These are phyloP conservation scores for Lacerta bilineata DNA, from an alignment of 2,797 vertebrate genomes.

Conservation along the genomic window DNA sequence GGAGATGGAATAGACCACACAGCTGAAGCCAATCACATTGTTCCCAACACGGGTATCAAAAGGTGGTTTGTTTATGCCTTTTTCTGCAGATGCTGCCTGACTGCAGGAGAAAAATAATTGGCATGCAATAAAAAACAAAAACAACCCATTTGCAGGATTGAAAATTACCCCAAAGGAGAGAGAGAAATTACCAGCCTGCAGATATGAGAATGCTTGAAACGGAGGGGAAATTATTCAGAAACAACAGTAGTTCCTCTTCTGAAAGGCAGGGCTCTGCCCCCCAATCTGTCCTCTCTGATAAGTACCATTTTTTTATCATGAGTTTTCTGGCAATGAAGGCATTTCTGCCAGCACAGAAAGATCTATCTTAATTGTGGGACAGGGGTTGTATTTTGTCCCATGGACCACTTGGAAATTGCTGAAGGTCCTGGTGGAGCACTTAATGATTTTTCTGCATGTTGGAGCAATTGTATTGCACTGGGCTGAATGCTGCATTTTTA, in stretches of 20 bases:
- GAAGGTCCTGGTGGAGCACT: too few species aligned
- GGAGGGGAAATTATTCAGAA: slow-evolving; percentile 7
- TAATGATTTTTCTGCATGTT: too few species aligned
- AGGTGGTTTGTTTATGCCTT: slow-evolving; percentile 31
- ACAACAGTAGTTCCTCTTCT: neutral
- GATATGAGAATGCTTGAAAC: slow-evolving; percentile 5
- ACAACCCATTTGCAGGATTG: neutral
- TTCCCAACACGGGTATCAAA: neutral
- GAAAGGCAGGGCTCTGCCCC: neutral
- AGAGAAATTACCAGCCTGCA: slow-evolving; percentile 20
- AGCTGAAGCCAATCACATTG: slow-evolving; percentile 31
- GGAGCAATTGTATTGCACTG: too few species aligned
- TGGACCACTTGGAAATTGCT: too few species aligned
- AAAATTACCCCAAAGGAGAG: slow-evolving; percentile 27
- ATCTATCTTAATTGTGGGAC: neutral
- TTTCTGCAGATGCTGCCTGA: slow-evolving; percentile 16
- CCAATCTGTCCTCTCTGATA: neutral
- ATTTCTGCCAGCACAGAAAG: neutral
- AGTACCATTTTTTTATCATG: neutral
- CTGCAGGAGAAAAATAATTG: slow-evolving; percentile 46
- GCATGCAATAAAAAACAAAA: slow-evolving; percentile 28
- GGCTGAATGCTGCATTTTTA: too few species aligned
- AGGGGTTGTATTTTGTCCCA: too few species aligned
- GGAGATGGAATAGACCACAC: slow-evolving; percentile 15
- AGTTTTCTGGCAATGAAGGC: neutral